Evolutionary conservation across 2,113 vertebrate genomes (phyloP), one percentile per base, ranked within the genome.

Genomic region (Maccullochella peelii): DNA sequence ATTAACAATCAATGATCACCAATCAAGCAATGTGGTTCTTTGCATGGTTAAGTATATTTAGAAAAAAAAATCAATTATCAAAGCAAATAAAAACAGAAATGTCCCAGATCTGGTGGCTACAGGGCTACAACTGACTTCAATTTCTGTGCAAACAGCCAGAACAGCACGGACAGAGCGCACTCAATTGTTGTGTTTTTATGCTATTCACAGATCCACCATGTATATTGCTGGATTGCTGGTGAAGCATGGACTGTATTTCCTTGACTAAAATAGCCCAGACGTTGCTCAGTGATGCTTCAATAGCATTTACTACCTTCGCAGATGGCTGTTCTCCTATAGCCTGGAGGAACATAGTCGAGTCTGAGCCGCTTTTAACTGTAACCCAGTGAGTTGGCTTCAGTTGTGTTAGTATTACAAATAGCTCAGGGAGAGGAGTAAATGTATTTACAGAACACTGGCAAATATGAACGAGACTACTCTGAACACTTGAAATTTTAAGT

Each of bases 201-300:
- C 23, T 83, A 62, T 79, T 85, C 81, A 52, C 40, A 80, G 82
- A 85, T 81, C 77, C 69, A 54, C 50, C 33, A 55, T 73, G 61
- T 80, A 63, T 62, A 82, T 77, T 75, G 66, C 33, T 82, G 80
- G 81, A 87, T 91, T 92, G 88, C 89, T 73, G 36, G 74, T 84
- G 71, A 84, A 88, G 82, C 84, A 77, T 84, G 70, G 82, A 89
- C 80, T 93, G 75, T 86, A 89, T 94, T 93, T 93, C 82, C 88
- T 90, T 90, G 87, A 92, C 90, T 93, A 94, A 93, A 94, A 95
- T 77, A 93, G 88, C 80, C 81, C 76, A 72, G 88, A 86, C 91
- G 92, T 95, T 92, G 90, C 88, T 93, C 93, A 94, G 91, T 83
- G 93, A 93, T 92, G 94, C 93, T 89, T 94, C 91, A 92, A 79